Evolutionary conservation across 2,797 vertebrate species (phyloP).

Genomic region (Loris lydekkerianus): DNA sequence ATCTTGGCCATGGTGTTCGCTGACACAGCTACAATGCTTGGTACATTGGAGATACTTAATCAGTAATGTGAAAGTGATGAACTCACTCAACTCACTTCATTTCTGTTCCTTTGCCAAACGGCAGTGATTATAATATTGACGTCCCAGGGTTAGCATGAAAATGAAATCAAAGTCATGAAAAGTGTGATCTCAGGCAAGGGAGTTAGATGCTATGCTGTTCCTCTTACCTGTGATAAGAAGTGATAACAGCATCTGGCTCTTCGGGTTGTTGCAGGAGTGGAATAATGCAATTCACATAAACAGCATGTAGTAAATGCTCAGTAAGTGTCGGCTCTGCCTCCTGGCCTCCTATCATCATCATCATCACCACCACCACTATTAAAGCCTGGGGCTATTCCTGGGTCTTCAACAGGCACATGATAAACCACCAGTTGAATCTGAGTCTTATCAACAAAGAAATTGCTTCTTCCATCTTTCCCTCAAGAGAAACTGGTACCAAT

Average conservation of each 20-base stretch:
- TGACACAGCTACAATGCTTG: background rate
- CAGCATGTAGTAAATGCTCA: background rate
- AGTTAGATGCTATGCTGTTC: too few relatives aligned
- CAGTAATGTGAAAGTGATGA: background rate
- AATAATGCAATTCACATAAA: accelerated
- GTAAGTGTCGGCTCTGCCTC: background rate
- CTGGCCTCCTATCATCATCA: background rate
- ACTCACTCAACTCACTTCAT: background rate
- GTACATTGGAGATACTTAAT: background rate
- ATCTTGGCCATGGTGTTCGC: accelerated
- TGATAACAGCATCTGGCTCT: background rate
- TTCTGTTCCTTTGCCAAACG: background rate
- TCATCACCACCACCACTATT: accelerated
- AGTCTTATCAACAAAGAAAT: slow-evolving; percentile 61
- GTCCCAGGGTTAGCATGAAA: background rate
- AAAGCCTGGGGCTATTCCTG: background rate
- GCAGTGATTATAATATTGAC: background rate
- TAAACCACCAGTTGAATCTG: background rate
- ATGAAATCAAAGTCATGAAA: background rate
- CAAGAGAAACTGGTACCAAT: background rate
- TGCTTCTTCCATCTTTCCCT: slow-evolving; percentile 1
- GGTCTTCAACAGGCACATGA: background rate
- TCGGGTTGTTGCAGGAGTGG: too few relatives aligned
- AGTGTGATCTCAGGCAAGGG: background rate
- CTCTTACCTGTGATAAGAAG: background rate